Evolutionary conservation across 2,113 vertebrate genomes (phyloP), one percentile per base, ranked within the genome.

Genomic region (Suricata suricatta): DNA sequence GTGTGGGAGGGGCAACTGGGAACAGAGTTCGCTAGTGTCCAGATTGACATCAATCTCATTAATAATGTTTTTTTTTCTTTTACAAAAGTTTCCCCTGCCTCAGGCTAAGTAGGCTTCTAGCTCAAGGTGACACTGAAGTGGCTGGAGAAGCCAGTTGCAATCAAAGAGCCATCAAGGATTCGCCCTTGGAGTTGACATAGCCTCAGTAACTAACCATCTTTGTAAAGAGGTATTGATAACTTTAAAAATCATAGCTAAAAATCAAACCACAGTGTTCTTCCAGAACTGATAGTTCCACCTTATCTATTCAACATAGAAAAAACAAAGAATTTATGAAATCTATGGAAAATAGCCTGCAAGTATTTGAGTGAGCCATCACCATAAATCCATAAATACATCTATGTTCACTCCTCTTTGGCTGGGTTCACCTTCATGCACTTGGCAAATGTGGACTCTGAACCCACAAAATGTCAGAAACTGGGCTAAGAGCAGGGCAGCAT

Each of bases 201-300:
- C 19, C 47, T 69, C 35, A 60, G 2, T 68, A 92, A 82, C 57
- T 71, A 88, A 72, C 17, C 50, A 82, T 82, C 3, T 91, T 71
- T 95, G 14, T n/a, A 95, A 93, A 74, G 2, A 92, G 23, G 52
- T 93, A 50, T 47, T 44, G 27, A 88, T 84, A 91, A 54, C 33
- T 57, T 77, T 80, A 38, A 95, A 96, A 90, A 44, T 72, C 54
- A 38, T 17, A 88, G 47, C 47, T 72, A 77, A 95, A 96, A 84
- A 80, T 60, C 69, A 84, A 47, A 71, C 85, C 1, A 1, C 44
- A 29, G 11, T 91, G 3, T 79, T 93, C 44, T 80, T 91, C 50
- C 21, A 63, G 44, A 3, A 79, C n/a, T 47, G 19, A 44, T n/a
- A 66, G 19, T 38, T 72, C 33, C 88, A 89, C 9, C 12, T 38